A percentile compares a stretch with the other conserved stretches of the same genome.
Evolutionary conservation across 1,140 invertebrate species (phyloP).

Genomic region (Ostrea edulis): DNA sequence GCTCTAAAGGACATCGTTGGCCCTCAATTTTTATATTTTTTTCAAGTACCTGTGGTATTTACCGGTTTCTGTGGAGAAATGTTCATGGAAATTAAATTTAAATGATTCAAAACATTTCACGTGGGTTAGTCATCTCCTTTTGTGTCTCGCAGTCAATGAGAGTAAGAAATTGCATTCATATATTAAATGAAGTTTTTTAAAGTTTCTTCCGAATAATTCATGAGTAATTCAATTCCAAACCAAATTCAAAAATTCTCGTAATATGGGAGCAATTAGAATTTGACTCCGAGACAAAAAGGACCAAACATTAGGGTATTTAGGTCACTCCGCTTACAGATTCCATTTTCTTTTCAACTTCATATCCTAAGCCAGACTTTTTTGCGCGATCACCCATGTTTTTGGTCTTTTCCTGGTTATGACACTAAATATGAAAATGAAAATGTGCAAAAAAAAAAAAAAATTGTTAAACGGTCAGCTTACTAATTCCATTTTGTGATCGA

Average conservation of each 20-base stretch:
- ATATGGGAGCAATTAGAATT: not conserved
- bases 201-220: not conserved
- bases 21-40: slow-evolving; percentile 51
- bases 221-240: not conserved
- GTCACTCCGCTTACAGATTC: slow-evolving; percentile 56
- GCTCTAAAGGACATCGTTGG: slow-evolving; percentile 60
- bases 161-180: not conserved
- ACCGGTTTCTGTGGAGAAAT: slow-evolving; percentile 10
- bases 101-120: not conserved
- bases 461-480: slow-evolving; percentile 51
- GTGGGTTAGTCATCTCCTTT: slow-evolving; percentile 7
- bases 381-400: slow-evolving; percentile 63
- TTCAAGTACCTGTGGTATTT: slow-evolving; percentile 17
- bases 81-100: slow-evolving; percentile 22
- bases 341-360: slow-evolving; percentile 65
- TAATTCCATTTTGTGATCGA: slow-evolving; percentile 64
- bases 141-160: not conserved
- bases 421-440: slow-evolving; percentile 36
- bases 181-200: not conserved
- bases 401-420: not conserved
- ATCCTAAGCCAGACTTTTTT: slow-evolving; percentile 63
- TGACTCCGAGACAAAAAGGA: slow-evolving; percentile 16
- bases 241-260: not conserved
- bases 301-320: not conserved
- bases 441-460: not conserved